Percentiles rank a stretch among this genome's conserved stretches.
These are phyloP conservation scores for Leptothorax acervorum DNA, from an alignment of 2,888 invertebrate genomes.

Conservation along the genomic window DNA sequence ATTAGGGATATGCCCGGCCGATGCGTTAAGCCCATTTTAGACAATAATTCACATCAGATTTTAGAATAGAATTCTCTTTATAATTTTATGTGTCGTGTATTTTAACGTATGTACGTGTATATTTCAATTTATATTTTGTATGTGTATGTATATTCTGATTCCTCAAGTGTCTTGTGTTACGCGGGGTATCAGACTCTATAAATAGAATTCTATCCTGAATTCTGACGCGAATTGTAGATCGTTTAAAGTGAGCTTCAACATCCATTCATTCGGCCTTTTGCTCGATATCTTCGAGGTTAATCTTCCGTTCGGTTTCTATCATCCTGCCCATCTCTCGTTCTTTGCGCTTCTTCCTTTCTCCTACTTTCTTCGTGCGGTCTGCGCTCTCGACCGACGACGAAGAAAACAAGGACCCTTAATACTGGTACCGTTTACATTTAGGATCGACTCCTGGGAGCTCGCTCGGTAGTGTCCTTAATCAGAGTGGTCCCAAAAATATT, in stretches of 20 bases:
- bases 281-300: constrained; percentile 27
- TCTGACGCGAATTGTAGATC: background rate
- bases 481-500: constrained; percentile 84
- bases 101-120: background rate
- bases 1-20: constrained; percentile 74
- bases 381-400: constrained; percentile 62
- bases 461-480: constrained; percentile 76
- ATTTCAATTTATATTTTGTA: background rate
- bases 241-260: constrained; percentile 5
- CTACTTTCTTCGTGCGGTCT: background rate
- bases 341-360: constrained; percentile 18
- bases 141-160: background rate
- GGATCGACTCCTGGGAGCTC: constrained; percentile 72
- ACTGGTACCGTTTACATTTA: constrained; percentile 70
- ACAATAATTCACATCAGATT: background rate
- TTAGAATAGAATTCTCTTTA: background rate
- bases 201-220: background rate
- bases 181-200: background rate
- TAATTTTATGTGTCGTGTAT: background rate
- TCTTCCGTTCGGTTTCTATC: constrained; percentile 23
- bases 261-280: constrained; percentile 29
- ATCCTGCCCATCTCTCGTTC: constrained; percentile 18
- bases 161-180: background rate
- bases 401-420: constrained; percentile 74
- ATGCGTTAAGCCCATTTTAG: constrained; percentile 14